phyloP scores from a whole-genome alignment of 2,113 vertebrate genomes.

The Anthoscopus minutus region DNA sequence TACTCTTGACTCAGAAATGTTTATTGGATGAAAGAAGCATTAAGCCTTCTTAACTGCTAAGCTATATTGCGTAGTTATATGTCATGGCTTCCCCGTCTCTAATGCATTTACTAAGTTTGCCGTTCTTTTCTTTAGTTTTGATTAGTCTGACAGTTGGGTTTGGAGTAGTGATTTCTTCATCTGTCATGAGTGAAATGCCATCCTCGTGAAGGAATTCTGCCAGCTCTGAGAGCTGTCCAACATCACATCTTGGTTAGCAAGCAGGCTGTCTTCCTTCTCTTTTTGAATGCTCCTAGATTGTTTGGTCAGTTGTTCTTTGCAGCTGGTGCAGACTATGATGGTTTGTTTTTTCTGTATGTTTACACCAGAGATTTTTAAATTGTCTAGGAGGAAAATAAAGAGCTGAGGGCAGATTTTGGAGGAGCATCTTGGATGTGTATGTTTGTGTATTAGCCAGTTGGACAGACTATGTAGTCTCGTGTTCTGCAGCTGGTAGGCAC shows the following conservation, averaged over 20 bases:
- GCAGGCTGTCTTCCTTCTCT: neutral
- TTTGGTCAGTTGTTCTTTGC: neutral
- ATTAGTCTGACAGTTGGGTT: neutral
- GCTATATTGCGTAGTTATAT: neutral
- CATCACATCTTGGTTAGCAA: neutral
- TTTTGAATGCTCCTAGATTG: neutral
- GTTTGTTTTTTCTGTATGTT: neutral
- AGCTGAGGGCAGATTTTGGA: neutral
- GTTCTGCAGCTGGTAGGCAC: neutral
- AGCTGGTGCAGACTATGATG: neutral
- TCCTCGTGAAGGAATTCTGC: neutral
- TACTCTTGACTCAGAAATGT: neutral
- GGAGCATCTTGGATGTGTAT: neutral
- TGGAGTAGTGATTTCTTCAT: neutral
- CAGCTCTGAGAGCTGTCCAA: conserved; percentile 14
- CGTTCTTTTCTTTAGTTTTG: neutral
- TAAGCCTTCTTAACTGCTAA: conserved; percentile 17
- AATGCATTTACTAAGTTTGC: neutral
- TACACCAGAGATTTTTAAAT: neutral
- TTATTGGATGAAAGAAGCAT: conserved; percentile 2
- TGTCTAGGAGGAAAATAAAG: neutral
- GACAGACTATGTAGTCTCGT: neutral
- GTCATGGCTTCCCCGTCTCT: neutral
- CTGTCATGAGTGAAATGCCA: neutral
- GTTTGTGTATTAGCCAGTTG: neutral